Conservation (phyloP, 2,113 vertebrate genomes). For the Hippocampus mohnikei region DNA sequence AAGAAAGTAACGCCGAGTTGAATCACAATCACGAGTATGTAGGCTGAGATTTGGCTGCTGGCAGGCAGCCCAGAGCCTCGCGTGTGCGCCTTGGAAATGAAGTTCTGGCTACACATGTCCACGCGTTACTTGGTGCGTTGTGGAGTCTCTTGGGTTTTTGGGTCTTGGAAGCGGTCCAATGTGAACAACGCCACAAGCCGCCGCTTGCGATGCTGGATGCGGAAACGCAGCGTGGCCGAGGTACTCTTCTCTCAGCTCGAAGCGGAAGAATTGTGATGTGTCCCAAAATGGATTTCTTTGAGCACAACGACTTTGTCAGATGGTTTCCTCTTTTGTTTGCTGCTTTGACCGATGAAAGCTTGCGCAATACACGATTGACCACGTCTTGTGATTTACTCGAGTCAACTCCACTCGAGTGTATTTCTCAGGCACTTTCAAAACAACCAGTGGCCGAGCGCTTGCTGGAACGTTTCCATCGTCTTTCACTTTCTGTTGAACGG, state of each 20-base stretch:
- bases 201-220: constrained; percentile 35
- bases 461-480: constrained; percentile 38
- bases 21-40: constrained; percentile 59
- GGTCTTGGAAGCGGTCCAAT: constrained; percentile 55
- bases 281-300: no score
- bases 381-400: no score
- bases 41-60: constrained; percentile 59
- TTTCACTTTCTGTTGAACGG: constrained; percentile 45
- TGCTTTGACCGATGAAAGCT: no score
- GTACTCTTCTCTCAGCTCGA: constrained; percentile 41
- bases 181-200: constrained; percentile 46
- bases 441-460: not conserved
- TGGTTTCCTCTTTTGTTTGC: no score
- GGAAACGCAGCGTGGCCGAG: no score
- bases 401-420: no score
- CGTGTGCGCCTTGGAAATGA: constrained; percentile 69
- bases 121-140: constrained; percentile 56
- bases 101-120: constrained; percentile 64
- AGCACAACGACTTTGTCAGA: no score
- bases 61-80: constrained; percentile 51
- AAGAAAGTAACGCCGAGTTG: constrained; percentile 49
- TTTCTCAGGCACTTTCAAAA: no score
- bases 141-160: constrained; percentile 46
- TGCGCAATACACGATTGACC: no score
- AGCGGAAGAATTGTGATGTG: constrained; percentile 53